These are phyloP conservation scores for Strigamia maritima DNA, from an alignment of 2,888 invertebrate species.

Conservation along the genomic window DNA sequence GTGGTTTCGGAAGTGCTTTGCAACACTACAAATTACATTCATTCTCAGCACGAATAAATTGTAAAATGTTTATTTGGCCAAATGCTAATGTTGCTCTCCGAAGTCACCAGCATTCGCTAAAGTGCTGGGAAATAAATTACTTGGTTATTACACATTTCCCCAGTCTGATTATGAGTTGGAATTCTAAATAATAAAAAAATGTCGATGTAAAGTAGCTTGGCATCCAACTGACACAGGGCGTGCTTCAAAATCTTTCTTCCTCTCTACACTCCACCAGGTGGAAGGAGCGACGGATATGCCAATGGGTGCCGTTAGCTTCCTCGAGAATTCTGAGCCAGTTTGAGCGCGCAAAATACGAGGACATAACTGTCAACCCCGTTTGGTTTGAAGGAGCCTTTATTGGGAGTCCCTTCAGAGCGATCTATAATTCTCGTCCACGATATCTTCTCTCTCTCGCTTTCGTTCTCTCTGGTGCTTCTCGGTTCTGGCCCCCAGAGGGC, in stretches of 20 bases:
- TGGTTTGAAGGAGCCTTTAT: slow-evolving; percentile 34
- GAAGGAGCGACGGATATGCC: slow-evolving; percentile 12
- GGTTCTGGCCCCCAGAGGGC: slow-evolving; percentile 21
- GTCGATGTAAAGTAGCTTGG: neutral
- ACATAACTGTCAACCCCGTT: slow-evolving; percentile 32
- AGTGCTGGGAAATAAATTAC: neutral
- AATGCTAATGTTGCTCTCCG: neutral
- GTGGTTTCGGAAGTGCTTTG: neutral
- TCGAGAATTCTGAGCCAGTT: slow-evolving; percentile 28
- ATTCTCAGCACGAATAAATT: neutral
- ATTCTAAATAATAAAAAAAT: neutral
- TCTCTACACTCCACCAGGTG: neutral
- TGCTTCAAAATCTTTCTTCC: neutral
- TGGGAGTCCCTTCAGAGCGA: slow-evolving; percentile 34
- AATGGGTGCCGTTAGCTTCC: slow-evolving; percentile 28
- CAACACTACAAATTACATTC: neutral
- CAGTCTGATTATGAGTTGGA: neutral
- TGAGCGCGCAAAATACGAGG: slow-evolving; percentile 32
- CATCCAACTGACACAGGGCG: neutral
- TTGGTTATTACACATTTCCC: neutral
- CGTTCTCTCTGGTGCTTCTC: slow-evolving; percentile 19
- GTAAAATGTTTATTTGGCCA: neutral
- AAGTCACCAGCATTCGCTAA: neutral
- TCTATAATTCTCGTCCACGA: slow-evolving; percentile 32
- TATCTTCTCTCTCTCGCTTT: neutral